Evolutionary conservation across 2,797 vertebrate genomes (phyloP).

Genomic region (Spinibarbus caldwelli): DNA sequence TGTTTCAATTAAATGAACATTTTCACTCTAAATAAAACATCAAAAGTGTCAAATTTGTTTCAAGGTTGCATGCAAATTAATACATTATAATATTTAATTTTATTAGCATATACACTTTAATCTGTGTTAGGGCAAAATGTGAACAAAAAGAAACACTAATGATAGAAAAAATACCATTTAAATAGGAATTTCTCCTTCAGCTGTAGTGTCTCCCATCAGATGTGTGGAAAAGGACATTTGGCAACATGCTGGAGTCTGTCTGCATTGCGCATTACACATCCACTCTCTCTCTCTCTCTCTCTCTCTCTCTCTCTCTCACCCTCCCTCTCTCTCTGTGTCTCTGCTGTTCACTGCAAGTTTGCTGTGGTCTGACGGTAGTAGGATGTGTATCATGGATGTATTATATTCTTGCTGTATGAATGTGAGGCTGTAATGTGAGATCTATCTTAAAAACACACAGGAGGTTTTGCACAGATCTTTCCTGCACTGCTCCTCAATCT

Average conservation of each 20-base stretch:
- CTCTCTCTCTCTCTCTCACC: conserved; percentile 20
- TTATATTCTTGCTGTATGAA: conserved; percentile 19
- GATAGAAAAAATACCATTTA: background rate
- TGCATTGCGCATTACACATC: conserved; percentile 77
- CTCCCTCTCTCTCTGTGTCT: conserved; percentile 36
- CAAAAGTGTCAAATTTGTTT: background rate
- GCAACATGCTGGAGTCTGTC: conserved; percentile 76
- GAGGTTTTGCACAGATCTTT: conserved; percentile 31
- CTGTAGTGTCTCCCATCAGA: conserved; percentile 33
- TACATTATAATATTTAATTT: background rate
- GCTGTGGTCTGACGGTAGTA: conserved; percentile 1
- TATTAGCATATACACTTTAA: background rate
- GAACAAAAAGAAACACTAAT: background rate
- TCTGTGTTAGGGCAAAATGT: background rate
- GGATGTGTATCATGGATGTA: conserved; percentile 11
- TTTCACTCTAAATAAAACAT: background rate
- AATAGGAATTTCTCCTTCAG: conserved; percentile 20
- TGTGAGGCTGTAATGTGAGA: conserved; percentile 36
- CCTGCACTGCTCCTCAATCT: conserved; percentile 18
- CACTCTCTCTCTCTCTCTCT: conserved; percentile 65
- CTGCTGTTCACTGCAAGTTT: conserved; percentile 40
- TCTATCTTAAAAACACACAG: conserved; percentile 14
- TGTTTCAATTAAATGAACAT: background rate
- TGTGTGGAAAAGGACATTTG: conserved; percentile 62
- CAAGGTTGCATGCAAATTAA: conserved; percentile 1